These are phyloP conservation scores for Fratercula arctica DNA, from an alignment of 2,797 vertebrate genomes.

Conservation along the genomic window DNA sequence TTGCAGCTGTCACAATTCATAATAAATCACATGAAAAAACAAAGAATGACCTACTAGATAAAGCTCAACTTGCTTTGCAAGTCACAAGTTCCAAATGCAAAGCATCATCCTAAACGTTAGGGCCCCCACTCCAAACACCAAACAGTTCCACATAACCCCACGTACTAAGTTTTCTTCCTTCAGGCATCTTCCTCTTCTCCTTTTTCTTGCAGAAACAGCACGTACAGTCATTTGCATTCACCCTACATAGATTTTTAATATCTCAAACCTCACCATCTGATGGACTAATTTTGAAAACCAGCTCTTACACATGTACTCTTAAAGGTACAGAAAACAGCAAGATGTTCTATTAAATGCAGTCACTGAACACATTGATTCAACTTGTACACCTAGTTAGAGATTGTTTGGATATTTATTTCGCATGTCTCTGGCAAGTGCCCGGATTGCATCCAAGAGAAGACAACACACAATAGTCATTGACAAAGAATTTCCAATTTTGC, in stretches of 20 bases:
- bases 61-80: neutral
- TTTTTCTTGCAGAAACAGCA: neutral
- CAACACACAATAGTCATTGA: neutral
- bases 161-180: neutral
- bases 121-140: neutral
- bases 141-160: neutral
- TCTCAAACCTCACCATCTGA: neutral
- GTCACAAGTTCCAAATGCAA: neutral
- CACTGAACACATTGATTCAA: neutral
- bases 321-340: neutral
- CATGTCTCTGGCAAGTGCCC: neutral
- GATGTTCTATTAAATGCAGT: neutral
- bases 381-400: neutral
- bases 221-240: neutral
- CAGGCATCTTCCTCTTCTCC: neutral
- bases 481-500: neutral
- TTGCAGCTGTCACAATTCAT: neutral
- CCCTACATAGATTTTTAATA: neutral
- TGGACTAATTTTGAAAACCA: neutral
- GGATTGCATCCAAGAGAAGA: neutral
- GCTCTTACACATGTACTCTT: neutral
- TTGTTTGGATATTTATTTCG: neutral
- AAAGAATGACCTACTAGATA: neutral
- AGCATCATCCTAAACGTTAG: neutral
- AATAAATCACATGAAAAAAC: neutral